A percentile compares a stretch with the other conserved stretches of the same genome.
phyloP scores from a whole-genome alignment of 1,140 invertebrate species.

The Rhyacophila brunnea region DNA sequence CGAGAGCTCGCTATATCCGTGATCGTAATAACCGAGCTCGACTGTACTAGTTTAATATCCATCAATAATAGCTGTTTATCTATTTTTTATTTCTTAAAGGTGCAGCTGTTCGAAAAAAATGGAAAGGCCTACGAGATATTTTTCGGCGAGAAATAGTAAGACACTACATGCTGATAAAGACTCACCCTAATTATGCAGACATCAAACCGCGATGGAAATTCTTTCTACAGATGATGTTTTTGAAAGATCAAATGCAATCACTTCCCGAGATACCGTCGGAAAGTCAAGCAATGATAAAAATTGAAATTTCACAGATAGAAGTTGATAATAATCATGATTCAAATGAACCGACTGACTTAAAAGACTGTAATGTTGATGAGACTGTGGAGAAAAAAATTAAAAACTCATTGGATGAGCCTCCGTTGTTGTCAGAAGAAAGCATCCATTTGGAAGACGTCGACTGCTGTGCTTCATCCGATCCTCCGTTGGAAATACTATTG shows the following conservation, averaged over 20 bases:
- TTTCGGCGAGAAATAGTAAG: neutral
- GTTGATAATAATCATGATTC: neutral
- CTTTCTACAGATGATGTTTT: neutral
- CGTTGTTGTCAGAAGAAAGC: neutral
- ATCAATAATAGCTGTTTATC: too few relatives aligned
- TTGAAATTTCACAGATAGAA: too few relatives aligned
- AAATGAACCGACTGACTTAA: neutral
- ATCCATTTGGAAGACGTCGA: neutral
- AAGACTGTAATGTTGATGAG: neutral
- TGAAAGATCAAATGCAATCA: neutral
- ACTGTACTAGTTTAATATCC: too few relatives aligned
- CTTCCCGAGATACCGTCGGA: neutral
- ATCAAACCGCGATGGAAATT: too few relatives aligned
- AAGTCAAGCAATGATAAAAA: too few relatives aligned
- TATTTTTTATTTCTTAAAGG: neutral
- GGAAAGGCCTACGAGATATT: conserved; percentile 13
- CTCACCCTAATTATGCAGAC: too few relatives aligned
- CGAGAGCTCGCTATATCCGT: too few relatives aligned
- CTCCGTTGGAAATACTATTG: neutral
- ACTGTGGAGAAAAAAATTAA: neutral
- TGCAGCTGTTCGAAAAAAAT: conserved; percentile 2
- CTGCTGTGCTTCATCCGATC: too few relatives aligned
- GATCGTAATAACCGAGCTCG: too few relatives aligned
- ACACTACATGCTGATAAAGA: too few relatives aligned
- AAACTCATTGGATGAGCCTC: neutral